Conservation (phyloP, 2,888 invertebrate genomes). For the Gari tellinella region DNA sequence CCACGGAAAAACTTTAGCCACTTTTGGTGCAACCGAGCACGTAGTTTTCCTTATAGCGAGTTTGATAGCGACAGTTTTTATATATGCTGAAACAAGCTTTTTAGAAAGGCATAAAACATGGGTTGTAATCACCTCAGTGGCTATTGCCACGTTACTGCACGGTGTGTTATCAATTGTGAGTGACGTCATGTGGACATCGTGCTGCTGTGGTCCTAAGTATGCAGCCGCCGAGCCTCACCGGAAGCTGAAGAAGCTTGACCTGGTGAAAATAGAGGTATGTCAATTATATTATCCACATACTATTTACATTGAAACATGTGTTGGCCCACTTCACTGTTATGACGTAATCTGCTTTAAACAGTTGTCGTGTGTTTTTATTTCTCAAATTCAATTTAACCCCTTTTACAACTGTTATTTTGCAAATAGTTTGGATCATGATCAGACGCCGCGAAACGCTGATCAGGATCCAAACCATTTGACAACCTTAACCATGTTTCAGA, state of each 20-base stretch:
- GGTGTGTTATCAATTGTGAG: conserved; percentile 65
- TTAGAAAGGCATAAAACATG: conserved; percentile 58
- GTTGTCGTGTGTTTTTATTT: too few relatives aligned
- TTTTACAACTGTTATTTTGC: too few relatives aligned
- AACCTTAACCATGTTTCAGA: too few relatives aligned
- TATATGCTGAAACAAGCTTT: conserved; percentile 62
- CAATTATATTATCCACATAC: neutral
- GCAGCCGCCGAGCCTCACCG: conserved; percentile 73
- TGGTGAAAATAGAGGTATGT: conserved; percentile 76
- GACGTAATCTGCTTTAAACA: too few relatives aligned
- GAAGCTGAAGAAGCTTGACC: conserved; percentile 75
- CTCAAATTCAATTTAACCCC: too few relatives aligned
- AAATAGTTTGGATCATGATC: too few relatives aligned
- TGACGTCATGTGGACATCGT: conserved; percentile 71
- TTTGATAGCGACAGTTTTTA: conserved; percentile 60
- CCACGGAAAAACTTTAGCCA: conserved; percentile 67
- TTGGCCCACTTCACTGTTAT: too few relatives aligned
- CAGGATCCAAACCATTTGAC: too few relatives aligned
- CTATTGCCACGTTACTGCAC: conserved; percentile 62
- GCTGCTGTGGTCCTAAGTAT: conserved; percentile 63
- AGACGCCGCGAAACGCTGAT: too few relatives aligned
- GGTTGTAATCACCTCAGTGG: conserved; percentile 65
- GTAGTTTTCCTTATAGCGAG: conserved; percentile 49
- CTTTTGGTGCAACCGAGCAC: conserved; percentile 64
- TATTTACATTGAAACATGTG: too few relatives aligned